Base-by-base conservation (phyloP, 2,797 vertebrate species). In the Pangasius macronema region DNA sequence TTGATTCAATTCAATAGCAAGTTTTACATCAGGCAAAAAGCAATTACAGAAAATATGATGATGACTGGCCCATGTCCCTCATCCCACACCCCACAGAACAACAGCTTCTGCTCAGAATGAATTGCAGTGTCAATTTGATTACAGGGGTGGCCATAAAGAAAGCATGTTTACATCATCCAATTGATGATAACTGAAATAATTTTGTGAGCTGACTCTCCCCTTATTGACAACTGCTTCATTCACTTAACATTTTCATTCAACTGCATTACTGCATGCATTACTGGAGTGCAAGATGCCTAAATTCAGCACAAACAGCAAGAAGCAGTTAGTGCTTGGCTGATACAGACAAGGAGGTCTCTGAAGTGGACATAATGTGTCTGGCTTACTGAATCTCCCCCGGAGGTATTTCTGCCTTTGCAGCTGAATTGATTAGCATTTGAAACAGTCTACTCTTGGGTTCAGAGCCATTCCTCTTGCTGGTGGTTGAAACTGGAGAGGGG, bases 401-500 rank as follows among this genome's bases (percentile, higher is more conserved):
- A 88, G 88, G 90, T 86, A 92, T 90, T 89, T 91, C 88, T 72
- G 82, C 91, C 90, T 93, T 93, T 92, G 90, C 90, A 92, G 93
- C 90, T 91, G 92, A 95, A 95, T 92, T 94, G 93, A 94, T 95
- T 94, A 93, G 88, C 92, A 94, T 91, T 95, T 91, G 93, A 95
- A 94, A 92, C 91, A 91, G 90, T 90, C 70, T 81, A 51, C 63
- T 88, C 84, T 90, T 92, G 93, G 92, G 91, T 92, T 87, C 80
- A 91, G 90, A 89, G 86, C 88, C 73, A 90, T 92, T 93, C 94
- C 89, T 93, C 90, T 91, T 88, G 85, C 90, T 84, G 85, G 87
- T 75, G 85, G 92, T 84, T 85, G 87, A 92, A 88, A 77, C 83
- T 87, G 92, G 93, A 91, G 93, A 95, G 94, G 89, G 88, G 91